Percentiles rank a stretch among this genome's conserved stretches.
Conservation (phyloP, 2,888 invertebrate genomes). For the Blastobasis lacticolella region DNA sequence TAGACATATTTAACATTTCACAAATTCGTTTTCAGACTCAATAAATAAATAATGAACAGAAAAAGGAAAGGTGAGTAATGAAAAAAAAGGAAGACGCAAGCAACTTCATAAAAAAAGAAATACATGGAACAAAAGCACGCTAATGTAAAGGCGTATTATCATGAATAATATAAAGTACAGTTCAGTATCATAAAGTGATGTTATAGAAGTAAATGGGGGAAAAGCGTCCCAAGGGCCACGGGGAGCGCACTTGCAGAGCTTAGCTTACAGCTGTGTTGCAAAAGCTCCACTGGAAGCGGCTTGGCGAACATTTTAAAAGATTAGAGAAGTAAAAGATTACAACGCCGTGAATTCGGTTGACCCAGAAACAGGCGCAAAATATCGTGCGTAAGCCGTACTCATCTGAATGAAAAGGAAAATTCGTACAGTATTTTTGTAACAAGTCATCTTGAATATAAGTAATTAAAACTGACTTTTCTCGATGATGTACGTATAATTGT, state of each 20-base stretch:
- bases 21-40: conserved; percentile 1
- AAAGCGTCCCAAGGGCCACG: conserved; percentile 46
- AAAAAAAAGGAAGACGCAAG: conserved; percentile 24
- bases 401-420: too few species aligned
- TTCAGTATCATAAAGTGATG: conserved; percentile 65
- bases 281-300: conserved; percentile 6
- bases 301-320: conserved; percentile 6
- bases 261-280: conserved; percentile 10
- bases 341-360: too few species aligned
- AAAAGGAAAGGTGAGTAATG: conserved; percentile 24
- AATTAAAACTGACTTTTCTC: too few species aligned
- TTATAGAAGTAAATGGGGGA: conserved; percentile 61
- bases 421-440: too few species aligned
- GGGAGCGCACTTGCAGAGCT: conserved; percentile 24
- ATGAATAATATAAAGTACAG: conserved; percentile 66
- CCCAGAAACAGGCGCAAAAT: too few species aligned
- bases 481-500: too few species aligned
- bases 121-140: conserved; percentile 37
- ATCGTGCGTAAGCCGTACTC: too few species aligned
- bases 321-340: too few species aligned
- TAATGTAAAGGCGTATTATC: conserved; percentile 61
- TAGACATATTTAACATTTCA: too few species aligned
- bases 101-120: conserved; percentile 36
- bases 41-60: conserved; percentile 29
- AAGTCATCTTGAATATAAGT: too few species aligned